Evolutionary conservation across 1,140 invertebrate genomes (phyloP).

Genomic region (Cyrtorhinus lividipennis): DNA sequence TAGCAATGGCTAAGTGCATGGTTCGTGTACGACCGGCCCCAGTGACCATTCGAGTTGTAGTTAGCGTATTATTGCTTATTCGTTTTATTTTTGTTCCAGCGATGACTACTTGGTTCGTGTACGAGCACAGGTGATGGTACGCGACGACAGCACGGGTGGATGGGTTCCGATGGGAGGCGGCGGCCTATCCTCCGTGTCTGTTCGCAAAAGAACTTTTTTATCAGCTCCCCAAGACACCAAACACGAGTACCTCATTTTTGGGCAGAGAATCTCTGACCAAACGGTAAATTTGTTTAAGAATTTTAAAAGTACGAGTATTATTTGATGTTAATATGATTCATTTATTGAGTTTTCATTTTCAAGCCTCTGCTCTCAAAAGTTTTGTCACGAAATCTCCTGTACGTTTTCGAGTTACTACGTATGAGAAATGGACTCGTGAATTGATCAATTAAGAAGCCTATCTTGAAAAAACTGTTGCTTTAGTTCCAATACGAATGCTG

Average conservation of each 20-base stretch:
- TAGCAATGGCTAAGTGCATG: too few relatives aligned
- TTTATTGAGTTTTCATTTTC: too few relatives aligned
- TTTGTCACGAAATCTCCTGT: too few relatives aligned
- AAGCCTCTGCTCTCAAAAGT: too few relatives aligned
- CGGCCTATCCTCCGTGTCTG: slow-evolving; percentile 81
- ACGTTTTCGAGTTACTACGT: too few relatives aligned
- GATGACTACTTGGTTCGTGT: slow-evolving; percentile 86
- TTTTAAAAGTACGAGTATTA: background rate
- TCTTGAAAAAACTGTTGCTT: too few relatives aligned
- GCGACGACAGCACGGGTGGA: slow-evolving; percentile 89
- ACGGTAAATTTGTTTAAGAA: slow-evolving; percentile 46
- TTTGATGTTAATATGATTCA: too few relatives aligned
- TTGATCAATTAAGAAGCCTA: too few relatives aligned
- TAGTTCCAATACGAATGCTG: too few relatives aligned
- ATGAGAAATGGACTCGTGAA: too few relatives aligned
- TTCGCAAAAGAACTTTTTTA: slow-evolving; percentile 50
- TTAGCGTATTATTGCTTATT: background rate
- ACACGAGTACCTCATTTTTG: slow-evolving; percentile 80
- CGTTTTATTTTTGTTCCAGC: slow-evolving; percentile 31
- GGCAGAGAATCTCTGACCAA: slow-evolving; percentile 79
- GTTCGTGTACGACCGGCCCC: too few relatives aligned
- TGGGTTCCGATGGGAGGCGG: slow-evolving; percentile 90
- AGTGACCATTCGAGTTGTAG: background rate
- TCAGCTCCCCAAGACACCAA: slow-evolving; percentile 32
- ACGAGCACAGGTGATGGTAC: slow-evolving; percentile 94